phyloP scores from a whole-genome alignment of 2,797 vertebrate species.

The Eleutherodactylus coqui region DNA sequence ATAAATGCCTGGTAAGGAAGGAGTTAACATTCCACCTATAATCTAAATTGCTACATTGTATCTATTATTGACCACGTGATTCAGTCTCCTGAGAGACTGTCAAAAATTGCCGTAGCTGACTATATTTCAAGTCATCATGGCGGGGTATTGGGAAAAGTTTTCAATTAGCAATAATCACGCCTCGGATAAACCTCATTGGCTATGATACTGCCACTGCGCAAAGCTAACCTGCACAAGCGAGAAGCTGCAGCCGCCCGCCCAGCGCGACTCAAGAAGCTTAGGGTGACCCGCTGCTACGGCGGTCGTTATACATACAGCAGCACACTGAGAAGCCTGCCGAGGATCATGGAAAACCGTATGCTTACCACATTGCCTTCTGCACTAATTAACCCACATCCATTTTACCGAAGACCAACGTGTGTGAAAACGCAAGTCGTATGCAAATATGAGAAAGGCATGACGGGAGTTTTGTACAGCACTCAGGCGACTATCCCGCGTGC shows the following conservation, averaged over 20 bases:
- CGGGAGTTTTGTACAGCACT: too few relatives aligned
- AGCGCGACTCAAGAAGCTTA: neutral
- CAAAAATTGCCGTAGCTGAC: conserved; percentile 93
- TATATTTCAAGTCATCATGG: conserved; percentile 92
- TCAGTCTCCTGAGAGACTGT: conserved; percentile 85
- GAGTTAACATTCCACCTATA: too few relatives aligned
- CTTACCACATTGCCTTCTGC: too few relatives aligned
- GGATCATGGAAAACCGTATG: neutral
- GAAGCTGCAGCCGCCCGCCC: neutral
- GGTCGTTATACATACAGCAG: fast-evolving
- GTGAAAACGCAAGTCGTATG: neutral
- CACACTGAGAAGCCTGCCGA: neutral
- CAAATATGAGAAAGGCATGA: neutral
- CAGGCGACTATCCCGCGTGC: too few relatives aligned
- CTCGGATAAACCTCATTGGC: conserved; percentile 88
- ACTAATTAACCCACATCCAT: too few relatives aligned
- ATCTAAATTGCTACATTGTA: too few relatives aligned
- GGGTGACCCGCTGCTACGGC: neutral
- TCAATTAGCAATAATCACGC: conserved; percentile 94
- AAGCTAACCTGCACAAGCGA: conserved; percentile 66
- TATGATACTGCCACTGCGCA: conserved; percentile 93
- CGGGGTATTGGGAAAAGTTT: conserved; percentile 92
- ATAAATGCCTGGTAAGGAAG: too few relatives aligned
- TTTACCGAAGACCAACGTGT: too few relatives aligned
- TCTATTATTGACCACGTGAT: neutral